These are phyloP conservation scores for Globodera ellingtonae DNA, from an alignment of 1,140 invertebrate species.

Conservation along the genomic window DNA sequence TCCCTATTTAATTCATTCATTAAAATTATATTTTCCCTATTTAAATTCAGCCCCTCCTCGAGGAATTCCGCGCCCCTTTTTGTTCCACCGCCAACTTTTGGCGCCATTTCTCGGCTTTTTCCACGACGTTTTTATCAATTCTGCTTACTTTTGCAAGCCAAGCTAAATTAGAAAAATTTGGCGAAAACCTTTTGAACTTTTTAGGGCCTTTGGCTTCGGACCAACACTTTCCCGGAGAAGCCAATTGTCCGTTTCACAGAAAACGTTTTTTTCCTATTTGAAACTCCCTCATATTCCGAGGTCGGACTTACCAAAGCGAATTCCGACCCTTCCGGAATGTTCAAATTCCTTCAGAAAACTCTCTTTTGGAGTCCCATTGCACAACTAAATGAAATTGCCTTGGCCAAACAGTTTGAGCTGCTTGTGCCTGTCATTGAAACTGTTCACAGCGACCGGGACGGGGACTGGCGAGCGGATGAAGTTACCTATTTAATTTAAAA, in stretches of 20 bases:
- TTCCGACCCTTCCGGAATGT: not conserved
- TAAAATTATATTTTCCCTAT: not conserved
- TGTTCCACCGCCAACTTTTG: constrained; percentile 16
- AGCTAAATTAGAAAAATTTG: constrained; percentile 13
- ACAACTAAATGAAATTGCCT: not conserved
- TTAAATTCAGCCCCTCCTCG: not conserved
- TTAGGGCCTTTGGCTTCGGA: constrained; percentile 37
- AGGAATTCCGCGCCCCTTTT: constrained; percentile 8
- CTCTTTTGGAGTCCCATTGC: constrained; percentile 32
- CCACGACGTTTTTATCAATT: not conserved
- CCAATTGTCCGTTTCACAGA: constrained; percentile 23
- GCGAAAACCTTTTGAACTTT: not conserved
- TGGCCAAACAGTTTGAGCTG: constrained; percentile 5
- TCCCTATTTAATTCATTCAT: not conserved
- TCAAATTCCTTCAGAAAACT: not conserved
- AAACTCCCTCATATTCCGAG: not conserved
- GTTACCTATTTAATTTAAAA: constrained; percentile 12
- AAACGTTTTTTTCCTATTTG: constrained; percentile 6
- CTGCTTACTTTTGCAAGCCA: constrained; percentile 1
- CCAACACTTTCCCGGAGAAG: constrained; percentile 42
- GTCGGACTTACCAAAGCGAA: not conserved
- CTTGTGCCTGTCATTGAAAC: constrained; percentile 32
- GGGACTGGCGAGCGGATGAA: constrained; percentile 32
- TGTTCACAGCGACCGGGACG: constrained; percentile 25
- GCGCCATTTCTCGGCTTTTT: not conserved